A percentile compares a stretch with the other conserved stretches of the same genome.
Conservation (phyloP, 1,140 invertebrate species). For the Hesperophylax magnus region DNA sequence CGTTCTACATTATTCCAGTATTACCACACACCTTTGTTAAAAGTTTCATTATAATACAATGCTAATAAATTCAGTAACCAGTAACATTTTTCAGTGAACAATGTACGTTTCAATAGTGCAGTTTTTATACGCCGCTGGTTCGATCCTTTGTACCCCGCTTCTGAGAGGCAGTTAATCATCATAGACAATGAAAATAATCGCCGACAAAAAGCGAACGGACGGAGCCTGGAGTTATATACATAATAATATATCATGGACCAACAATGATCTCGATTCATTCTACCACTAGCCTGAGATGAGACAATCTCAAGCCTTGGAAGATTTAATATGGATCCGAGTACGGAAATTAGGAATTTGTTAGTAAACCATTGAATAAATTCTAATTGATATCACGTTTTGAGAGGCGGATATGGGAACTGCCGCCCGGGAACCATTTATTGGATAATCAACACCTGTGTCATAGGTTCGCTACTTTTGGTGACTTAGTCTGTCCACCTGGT, state of each 20-base stretch:
- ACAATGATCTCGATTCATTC: slow-evolving; percentile 30
- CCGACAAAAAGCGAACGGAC: slow-evolving; percentile 36
- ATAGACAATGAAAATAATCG: slow-evolving; percentile 47
- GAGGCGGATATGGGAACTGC: too few species aligned
- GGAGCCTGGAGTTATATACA: background rate
- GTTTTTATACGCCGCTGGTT: background rate
- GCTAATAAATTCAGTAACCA: background rate
- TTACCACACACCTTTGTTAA: background rate
- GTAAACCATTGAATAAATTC: too few species aligned
- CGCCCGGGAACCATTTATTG: too few species aligned
- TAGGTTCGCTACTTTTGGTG: too few species aligned
- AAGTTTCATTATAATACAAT: background rate
- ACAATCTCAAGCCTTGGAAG: background rate
- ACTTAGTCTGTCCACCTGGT: too few species aligned
- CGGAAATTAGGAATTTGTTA: too few species aligned
- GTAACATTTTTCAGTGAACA: background rate
- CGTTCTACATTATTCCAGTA: background rate
- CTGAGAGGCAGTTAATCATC: slow-evolving; percentile 44
- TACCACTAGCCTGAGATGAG: background rate
- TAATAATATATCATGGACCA: slow-evolving; percentile 40
- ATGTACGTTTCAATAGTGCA: slow-evolving; percentile 11
- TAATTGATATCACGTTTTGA: too few species aligned
- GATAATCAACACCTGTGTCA: too few species aligned
- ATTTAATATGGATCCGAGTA: too few species aligned
- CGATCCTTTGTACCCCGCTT: slow-evolving; percentile 24